These are phyloP conservation scores for Cheirogaleus medius DNA, from an alignment of 2,113 vertebrate species.

Conservation along the genomic window DNA sequence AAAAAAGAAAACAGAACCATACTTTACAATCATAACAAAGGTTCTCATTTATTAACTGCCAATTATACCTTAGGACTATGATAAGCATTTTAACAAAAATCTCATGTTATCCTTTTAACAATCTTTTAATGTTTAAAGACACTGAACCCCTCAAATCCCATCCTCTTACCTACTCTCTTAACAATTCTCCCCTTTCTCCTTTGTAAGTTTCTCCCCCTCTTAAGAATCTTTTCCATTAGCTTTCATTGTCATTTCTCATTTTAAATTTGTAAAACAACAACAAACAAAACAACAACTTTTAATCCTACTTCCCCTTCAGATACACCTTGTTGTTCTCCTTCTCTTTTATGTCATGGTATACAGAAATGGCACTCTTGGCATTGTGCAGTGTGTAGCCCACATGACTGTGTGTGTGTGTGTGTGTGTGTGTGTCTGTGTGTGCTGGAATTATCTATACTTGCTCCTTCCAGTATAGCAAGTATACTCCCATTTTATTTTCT, in stretches of 20 bases:
- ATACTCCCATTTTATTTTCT: not conserved
- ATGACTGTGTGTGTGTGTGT: not conserved
- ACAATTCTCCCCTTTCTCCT: slow-evolving; percentile 7
- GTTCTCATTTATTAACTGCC: slow-evolving; percentile 8
- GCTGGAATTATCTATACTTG: not conserved
- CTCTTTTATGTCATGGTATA: not conserved
- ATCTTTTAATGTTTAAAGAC: slow-evolving; percentile 36
- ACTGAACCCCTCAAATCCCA: not conserved
- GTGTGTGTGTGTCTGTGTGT: not conserved
- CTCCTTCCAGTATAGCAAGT: not conserved
- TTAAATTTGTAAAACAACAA: slow-evolving; percentile 27
- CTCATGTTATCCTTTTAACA: slow-evolving; percentile 19
- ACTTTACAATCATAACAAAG: slow-evolving; percentile 29
- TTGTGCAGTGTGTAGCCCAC: not conserved
- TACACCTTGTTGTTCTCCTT: not conserved
- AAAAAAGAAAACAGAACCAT: not conserved
- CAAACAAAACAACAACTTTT: not conserved
- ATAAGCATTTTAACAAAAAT: slow-evolving; percentile 37
- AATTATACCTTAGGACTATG: slow-evolving; percentile 22
- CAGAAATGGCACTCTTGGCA: not conserved
- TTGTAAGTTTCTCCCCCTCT: slow-evolving; percentile 1
- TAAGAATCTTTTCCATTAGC: not conserved
- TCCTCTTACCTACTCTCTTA: not conserved
- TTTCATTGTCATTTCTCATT: not conserved
- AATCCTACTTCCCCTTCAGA: slow-evolving; percentile 3